A percentile compares a stretch with the other conserved stretches of the same genome.
Evolutionary conservation across 2,113 vertebrate species (phyloP).

Genomic region (Fukomys damarensis): DNA sequence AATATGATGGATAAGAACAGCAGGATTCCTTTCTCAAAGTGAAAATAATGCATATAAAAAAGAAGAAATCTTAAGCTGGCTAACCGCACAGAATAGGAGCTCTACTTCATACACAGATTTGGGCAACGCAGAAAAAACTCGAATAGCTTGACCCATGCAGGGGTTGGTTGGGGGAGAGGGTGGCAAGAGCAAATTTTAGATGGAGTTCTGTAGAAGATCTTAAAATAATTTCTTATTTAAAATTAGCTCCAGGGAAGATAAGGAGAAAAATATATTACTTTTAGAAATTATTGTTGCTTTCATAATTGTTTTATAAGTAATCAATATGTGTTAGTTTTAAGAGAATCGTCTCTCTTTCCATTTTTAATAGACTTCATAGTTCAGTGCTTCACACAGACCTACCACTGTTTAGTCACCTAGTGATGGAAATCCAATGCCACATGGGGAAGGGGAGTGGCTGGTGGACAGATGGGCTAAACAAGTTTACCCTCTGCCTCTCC

Average conservation of each 20-base stretch:
- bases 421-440: neutral
- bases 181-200: neutral
- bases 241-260: neutral
- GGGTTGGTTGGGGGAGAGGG: too few species aligned
- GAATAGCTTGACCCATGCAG: neutral
- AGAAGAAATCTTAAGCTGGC: neutral
- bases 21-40: neutral
- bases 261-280: constrained; percentile 22
- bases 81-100: neutral
- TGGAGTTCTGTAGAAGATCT: neutral
- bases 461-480: neutral
- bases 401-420: neutral
- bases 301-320: constrained; percentile 20
- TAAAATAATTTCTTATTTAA: constrained; percentile 28
- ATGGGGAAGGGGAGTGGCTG: neutral
- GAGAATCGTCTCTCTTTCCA: neutral
- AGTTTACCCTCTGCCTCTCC: neutral
- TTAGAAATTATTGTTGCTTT: constrained; percentile 42
- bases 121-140: neutral
- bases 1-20: constrained; percentile 23
- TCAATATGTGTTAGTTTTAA: constrained; percentile 14
- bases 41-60: neutral
- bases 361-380: constrained; percentile 9
- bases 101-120: neutral
- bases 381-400: neutral